Conservation (phyloP, 2,888 invertebrate species). For the Lasioglossum oenotherae region DNA sequence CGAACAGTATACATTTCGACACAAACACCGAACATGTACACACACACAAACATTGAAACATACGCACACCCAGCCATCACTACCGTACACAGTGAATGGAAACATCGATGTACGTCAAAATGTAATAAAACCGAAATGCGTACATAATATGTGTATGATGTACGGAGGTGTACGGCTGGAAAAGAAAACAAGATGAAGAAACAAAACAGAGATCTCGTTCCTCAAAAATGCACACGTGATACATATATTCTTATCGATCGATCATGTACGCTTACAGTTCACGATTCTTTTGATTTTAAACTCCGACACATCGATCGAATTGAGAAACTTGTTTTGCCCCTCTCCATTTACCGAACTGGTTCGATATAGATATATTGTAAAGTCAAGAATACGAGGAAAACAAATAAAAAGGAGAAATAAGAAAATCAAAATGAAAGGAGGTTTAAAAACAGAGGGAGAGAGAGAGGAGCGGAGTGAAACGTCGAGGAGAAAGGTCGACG, state of each 20-base stretch:
- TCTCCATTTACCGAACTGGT: constrained; percentile 77
- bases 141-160: constrained; percentile 17
- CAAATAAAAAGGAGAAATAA: constrained; percentile 65
- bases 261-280: constrained; percentile 47
- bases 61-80: neutral
- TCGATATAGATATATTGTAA: constrained; percentile 77
- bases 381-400: constrained; percentile 72
- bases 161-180: constrained; percentile 22
- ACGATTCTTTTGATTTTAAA: constrained; percentile 49
- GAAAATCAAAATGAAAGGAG: constrained; percentile 67
- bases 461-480: neutral
- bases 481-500: neutral
- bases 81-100: constrained; percentile 16
- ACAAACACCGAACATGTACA: constrained; percentile 43
- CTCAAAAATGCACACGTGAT: constrained; percentile 41
- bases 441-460: constrained; percentile 63
- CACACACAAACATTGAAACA: constrained; percentile 38
- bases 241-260: constrained; percentile 64
- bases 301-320: constrained; percentile 3
- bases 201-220: constrained; percentile 9
- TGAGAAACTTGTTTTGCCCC: constrained; percentile 75
- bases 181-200: constrained; percentile 5
- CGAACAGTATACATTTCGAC: constrained; percentile 56
- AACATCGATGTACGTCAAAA: constrained; percentile 40
- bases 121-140: constrained; percentile 8